phyloP scores from a whole-genome alignment of 2,797 vertebrate genomes.

The Jordanella pulchra region DNA sequence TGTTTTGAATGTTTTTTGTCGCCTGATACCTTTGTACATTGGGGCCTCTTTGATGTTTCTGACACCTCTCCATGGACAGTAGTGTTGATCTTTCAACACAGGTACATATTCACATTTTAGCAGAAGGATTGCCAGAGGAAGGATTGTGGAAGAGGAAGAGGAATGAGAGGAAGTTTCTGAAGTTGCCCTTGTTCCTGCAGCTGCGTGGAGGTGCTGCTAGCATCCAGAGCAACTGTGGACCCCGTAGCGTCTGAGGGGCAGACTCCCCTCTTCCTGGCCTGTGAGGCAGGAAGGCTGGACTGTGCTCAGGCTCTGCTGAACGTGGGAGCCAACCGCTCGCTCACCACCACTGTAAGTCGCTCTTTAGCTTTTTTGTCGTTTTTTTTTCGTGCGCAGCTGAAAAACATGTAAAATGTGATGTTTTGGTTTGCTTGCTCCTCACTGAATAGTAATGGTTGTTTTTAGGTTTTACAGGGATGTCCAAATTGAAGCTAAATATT shows the following conservation, averaged over 20 bases:
- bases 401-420: neutral
- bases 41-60: too few relatives aligned
- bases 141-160: too few relatives aligned
- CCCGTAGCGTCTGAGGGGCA: constrained; percentile 81
- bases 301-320: constrained; percentile 86
- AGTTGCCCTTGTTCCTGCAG: constrained; percentile 60
- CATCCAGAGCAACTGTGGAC: constrained; percentile 85
- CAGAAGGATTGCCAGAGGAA: too few relatives aligned
- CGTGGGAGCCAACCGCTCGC: constrained; percentile 82
- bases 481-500: neutral
- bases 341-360: constrained; percentile 82
- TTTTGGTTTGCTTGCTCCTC: neutral
- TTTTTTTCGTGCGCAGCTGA: neutral
- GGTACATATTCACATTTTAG: neutral
- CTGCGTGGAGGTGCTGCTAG: constrained; percentile 88
- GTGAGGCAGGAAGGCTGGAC: constrained; percentile 83
- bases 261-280: constrained; percentile 89
- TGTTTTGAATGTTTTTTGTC: too few relatives aligned
- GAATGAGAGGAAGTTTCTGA: too few relatives aligned
- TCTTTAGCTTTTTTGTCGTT: neutral
- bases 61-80: too few relatives aligned
- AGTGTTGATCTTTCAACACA: neutral
- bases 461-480: neutral
- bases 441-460: neutral
- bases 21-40: too few relatives aligned